Evolutionary conservation across 2,113 vertebrate genomes (phyloP).

Genomic region (Dinomys branickii): DNA sequence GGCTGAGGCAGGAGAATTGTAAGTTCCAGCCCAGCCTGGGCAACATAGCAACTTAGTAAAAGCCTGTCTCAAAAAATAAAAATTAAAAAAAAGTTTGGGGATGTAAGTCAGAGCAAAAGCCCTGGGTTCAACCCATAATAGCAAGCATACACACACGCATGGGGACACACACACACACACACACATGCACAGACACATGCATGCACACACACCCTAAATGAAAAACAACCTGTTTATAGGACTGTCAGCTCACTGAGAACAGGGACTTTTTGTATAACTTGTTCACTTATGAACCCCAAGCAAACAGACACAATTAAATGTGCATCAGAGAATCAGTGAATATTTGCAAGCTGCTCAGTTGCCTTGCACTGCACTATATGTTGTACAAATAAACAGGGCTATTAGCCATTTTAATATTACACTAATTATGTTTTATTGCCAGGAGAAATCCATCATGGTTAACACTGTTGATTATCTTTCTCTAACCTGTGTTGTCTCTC

Average conservation of each 20-base stretch:
- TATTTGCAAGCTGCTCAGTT: not conserved
- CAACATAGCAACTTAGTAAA: not conserved
- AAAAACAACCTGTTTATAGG: not conserved
- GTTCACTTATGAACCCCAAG: not conserved
- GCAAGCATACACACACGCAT: no score
- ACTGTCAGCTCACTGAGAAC: not conserved
- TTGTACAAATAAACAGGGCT: not conserved
- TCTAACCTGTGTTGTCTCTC: not conserved
- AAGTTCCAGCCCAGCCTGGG: not conserved
- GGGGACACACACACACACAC: not conserved
- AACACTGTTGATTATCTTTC: not conserved
- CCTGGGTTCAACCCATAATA: not conserved
- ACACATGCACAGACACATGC: not conserved
- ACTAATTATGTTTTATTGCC: not conserved
- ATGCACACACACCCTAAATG: not conserved
- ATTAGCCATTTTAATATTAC: not conserved
- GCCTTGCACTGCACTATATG: not conserved
- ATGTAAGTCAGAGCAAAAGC: not conserved
- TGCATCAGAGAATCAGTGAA: not conserved
- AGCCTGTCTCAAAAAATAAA: not conserved
- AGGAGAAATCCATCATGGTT: not conserved
- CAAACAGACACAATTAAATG: not conserved
- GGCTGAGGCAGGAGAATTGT: not conserved
- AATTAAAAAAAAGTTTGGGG: not conserved
- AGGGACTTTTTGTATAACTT: not conserved